phyloP scores from a whole-genome alignment of 2,113 vertebrate species.

The Oplegnathus fasciatus region DNA sequence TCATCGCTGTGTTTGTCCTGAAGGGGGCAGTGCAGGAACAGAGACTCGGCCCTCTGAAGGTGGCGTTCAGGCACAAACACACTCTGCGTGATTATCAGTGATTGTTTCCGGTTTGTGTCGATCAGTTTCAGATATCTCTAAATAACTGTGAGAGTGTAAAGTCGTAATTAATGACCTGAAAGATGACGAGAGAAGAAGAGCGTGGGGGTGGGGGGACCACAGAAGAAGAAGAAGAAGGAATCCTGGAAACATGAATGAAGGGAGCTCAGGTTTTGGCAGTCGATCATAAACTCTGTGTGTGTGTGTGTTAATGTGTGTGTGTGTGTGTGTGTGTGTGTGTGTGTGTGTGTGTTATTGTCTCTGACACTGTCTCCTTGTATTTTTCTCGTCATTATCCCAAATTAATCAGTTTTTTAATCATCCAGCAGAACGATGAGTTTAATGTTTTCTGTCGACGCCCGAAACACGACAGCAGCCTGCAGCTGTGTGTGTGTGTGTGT shows the following conservation, averaged over 20 bases:
- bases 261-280: not conserved
- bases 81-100: not conserved
- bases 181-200: not conserved
- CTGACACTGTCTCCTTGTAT: slow-evolving; percentile 77
- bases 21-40: slow-evolving; percentile 52
- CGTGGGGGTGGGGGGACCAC: not conserved
- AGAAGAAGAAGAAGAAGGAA: slow-evolving; percentile 13
- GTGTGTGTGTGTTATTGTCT: slow-evolving; percentile 53
- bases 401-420: slow-evolving; percentile 86
- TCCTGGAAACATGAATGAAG: not conserved
- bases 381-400: slow-evolving; percentile 79
- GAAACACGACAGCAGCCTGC: slow-evolving; percentile 78
- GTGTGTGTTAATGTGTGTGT: slow-evolving; percentile 34
- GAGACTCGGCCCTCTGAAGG: not conserved
- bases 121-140: not conserved
- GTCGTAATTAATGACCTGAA: not conserved
- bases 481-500: slow-evolving; percentile 75
- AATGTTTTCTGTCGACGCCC: slow-evolving; percentile 79
- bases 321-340: slow-evolving; percentile 25
- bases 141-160: no score
- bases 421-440: slow-evolving; percentile 82
- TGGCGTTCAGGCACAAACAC: not conserved
- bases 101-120: not conserved
- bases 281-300: not conserved
- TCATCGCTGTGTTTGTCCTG: slow-evolving; percentile 23